Conservation (phyloP, 1,140 invertebrate genomes). For the Temnothorax longispinosus region DNA sequence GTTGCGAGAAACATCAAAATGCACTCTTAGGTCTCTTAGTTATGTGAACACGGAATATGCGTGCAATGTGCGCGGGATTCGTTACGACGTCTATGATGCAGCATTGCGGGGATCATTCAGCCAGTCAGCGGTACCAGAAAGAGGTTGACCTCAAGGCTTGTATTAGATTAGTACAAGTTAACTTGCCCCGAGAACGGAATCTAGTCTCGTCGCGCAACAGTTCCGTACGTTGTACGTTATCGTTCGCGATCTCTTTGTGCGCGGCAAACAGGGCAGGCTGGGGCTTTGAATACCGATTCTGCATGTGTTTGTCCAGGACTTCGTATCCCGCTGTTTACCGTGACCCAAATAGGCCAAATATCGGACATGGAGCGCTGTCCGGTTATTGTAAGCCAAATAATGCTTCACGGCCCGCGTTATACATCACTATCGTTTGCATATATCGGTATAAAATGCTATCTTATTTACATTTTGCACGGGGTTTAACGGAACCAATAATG, state of each 20-base stretch:
- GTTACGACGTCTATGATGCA: neutral
- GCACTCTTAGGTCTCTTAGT: neutral
- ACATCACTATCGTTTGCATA: neutral
- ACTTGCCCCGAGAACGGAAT: slow-evolving; percentile 18
- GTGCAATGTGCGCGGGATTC: neutral
- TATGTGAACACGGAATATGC: neutral
- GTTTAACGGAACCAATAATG: neutral
- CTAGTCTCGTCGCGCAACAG: slow-evolving; percentile 27
- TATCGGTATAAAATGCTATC: neutral
- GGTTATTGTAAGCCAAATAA: slow-evolving; percentile 11
- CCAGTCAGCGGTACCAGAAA: slow-evolving; percentile 30
- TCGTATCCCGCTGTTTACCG: slow-evolving; percentile 23
- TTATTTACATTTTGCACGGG: neutral
- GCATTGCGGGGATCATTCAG: slow-evolving; percentile 49
- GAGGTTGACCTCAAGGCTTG: slow-evolving; percentile 65
- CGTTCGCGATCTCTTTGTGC: slow-evolving; percentile 30
- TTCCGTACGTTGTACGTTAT: slow-evolving; percentile 29
- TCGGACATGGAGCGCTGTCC: neutral
- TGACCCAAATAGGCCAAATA: slow-evolving; percentile 30
- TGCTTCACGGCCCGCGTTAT: neutral
- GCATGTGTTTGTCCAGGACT: slow-evolving; percentile 22
- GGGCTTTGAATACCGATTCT: slow-evolving; percentile 3
- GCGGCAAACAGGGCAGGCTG: neutral
- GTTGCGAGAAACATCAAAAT: slow-evolving; percentile 18
- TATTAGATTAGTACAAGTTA: slow-evolving; percentile 68